Evolutionary conservation across 2,797 vertebrate species (phyloP).

Genomic region (Rhabdomys pumilio): DNA sequence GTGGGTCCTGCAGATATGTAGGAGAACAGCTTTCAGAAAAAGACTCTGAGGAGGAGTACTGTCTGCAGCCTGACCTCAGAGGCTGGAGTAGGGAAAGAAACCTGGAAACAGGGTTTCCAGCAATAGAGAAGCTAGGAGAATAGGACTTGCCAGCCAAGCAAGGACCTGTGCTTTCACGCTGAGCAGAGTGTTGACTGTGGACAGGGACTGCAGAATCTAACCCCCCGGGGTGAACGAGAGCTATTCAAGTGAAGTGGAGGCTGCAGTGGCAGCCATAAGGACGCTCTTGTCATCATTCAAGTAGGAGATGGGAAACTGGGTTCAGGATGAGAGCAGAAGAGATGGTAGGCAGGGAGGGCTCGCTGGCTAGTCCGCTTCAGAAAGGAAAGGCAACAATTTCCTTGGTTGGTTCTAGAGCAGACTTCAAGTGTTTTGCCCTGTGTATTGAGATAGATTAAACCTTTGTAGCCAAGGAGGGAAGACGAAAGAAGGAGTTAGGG

Average conservation of each 20-base stretch:
- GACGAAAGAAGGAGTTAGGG: not conserved
- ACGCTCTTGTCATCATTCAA: not conserved
- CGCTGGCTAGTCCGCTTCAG: not conserved
- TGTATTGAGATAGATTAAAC: not conserved
- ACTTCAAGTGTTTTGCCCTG: not conserved
- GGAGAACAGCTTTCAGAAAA: not conserved
- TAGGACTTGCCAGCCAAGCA: not conserved
- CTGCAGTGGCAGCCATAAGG: not conserved
- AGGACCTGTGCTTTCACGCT: not conserved
- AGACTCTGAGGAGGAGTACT: not conserved
- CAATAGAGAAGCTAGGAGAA: not conserved
- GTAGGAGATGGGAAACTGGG: not conserved
- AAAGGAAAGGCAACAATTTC: not conserved
- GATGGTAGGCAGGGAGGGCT: not conserved
- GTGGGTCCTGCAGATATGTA: accelerated
- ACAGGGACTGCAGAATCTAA: not conserved
- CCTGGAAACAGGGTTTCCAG: not conserved
- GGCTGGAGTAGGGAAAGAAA: not conserved
- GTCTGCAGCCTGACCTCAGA: accelerated
- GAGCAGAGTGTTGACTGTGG: not conserved
- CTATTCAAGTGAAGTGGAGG: not conserved
- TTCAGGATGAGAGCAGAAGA: not conserved
- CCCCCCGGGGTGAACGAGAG: not conserved
- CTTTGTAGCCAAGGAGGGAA: not conserved
- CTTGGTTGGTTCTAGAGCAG: not conserved